These are phyloP conservation scores for Rhegmatorhina hoffmannsi DNA, from an alignment of 2,113 vertebrate species.

Conservation along the genomic window DNA sequence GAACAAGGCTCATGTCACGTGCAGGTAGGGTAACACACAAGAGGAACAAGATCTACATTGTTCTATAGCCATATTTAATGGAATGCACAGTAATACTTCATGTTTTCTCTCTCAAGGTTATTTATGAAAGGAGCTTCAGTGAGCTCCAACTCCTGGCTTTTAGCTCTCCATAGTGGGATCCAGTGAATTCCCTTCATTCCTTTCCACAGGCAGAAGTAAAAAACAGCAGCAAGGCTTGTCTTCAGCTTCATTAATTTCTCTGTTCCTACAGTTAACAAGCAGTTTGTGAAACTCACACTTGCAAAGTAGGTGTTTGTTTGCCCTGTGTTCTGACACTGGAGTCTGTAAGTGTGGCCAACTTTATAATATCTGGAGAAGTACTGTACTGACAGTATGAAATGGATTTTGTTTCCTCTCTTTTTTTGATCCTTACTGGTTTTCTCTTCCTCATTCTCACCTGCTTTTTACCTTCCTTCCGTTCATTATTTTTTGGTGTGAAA, in stretches of 20 bases:
- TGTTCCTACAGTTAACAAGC: neutral
- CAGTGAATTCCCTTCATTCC: neutral
- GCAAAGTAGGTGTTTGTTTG: neutral
- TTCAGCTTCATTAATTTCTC: neutral
- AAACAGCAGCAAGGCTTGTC: neutral
- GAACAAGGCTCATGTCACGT: rapidly evolving
- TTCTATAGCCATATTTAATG: neutral
- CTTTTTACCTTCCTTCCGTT: neutral
- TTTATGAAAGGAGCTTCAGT: neutral
- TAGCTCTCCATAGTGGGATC: neutral
- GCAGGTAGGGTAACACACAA: neutral
- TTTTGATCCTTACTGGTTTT: neutral
- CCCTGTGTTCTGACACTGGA: neutral
- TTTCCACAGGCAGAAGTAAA: neutral
- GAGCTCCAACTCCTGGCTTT: neutral
- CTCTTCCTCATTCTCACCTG: neutral
- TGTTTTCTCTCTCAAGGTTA: rapidly evolving
- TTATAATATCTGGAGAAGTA: neutral
- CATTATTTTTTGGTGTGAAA: neutral
- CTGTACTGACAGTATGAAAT: neutral
- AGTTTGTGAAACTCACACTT: neutral
- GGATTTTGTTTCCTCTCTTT: neutral
- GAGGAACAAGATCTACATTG: neutral
- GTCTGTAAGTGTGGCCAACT: neutral
- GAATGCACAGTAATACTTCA: neutral